Evolutionary conservation across 2,888 invertebrate species (phyloP).

Genomic region (Tetramorium bicarinatum): DNA sequence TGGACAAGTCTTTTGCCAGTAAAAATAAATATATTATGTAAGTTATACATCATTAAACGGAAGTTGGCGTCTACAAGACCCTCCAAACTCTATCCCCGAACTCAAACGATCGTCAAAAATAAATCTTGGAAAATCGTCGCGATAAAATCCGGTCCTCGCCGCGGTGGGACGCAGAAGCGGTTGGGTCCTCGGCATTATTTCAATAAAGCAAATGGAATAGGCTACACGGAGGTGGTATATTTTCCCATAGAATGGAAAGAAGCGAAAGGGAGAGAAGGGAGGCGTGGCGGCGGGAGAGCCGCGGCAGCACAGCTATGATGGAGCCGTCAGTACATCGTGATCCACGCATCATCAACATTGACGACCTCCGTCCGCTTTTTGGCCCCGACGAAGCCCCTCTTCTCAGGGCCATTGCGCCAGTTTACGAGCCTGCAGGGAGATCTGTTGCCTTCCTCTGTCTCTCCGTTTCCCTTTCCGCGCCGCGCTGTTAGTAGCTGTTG

Average conservation of each 20-base stretch:
- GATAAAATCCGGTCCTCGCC: slow-evolving; percentile 52
- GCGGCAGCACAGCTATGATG: slow-evolving; percentile 74
- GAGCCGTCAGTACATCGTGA: slow-evolving; percentile 84
- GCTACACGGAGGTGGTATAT: slow-evolving; percentile 69
- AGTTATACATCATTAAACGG: slow-evolving; percentile 5
- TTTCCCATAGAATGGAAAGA: slow-evolving; percentile 67
- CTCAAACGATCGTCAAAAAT: slow-evolving; percentile 45
- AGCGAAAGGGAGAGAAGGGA: slow-evolving; percentile 43
- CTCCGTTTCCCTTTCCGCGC: slow-evolving; percentile 32
- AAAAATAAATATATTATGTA: background rate
- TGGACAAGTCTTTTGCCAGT: background rate
- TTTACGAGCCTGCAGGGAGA: slow-evolving; percentile 81
- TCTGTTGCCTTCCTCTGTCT: slow-evolving; percentile 70
- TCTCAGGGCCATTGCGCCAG: slow-evolving; percentile 77
- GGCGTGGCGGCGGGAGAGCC: slow-evolving; percentile 39
- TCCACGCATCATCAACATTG: slow-evolving; percentile 86
- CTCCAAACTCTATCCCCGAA: background rate
- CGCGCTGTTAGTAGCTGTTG: slow-evolving; percentile 14
- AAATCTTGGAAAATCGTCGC: slow-evolving; percentile 65
- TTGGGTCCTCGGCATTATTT: slow-evolving; percentile 75
- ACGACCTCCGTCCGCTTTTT: slow-evolving; percentile 84
- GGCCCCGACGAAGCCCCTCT: slow-evolving; percentile 72
- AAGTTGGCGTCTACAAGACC: background rate
- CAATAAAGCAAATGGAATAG: slow-evolving; percentile 80
- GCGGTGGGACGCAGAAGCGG: slow-evolving; percentile 49